A percentile compares a stretch with the other conserved stretches of the same genome.
phyloP scores from a whole-genome alignment of 2,797 vertebrate species.

The Crypturellus tataupa region DNA sequence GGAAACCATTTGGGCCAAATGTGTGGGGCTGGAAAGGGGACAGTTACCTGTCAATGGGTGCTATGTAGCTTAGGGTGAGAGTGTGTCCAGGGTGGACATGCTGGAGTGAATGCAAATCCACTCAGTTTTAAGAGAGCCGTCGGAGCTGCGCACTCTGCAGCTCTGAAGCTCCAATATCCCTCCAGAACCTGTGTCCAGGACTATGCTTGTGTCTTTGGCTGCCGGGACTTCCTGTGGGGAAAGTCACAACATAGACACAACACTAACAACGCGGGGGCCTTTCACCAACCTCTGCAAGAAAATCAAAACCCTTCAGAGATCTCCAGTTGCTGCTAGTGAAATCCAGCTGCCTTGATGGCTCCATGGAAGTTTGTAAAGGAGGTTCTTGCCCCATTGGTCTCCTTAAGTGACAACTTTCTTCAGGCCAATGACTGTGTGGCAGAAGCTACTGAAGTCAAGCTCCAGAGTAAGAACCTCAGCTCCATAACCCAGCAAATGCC shows the following conservation, averaged over 20 bases:
- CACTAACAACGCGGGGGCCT: background rate
- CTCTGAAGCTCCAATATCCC: background rate
- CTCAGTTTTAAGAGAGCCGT: background rate
- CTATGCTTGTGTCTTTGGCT: background rate
- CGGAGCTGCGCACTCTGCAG: background rate
- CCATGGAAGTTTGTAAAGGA: background rate
- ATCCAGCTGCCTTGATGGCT: background rate
- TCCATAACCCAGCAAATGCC: background rate
- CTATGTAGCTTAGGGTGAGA: background rate
- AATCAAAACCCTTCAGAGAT: background rate
- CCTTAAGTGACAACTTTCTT: background rate
- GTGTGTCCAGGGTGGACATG: background rate
- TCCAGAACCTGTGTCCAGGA: background rate
- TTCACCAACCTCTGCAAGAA: background rate
- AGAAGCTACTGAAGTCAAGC: slow-evolving; percentile 19
- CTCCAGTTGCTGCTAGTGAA: background rate
- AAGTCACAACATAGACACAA: background rate
- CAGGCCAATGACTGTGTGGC: background rate
- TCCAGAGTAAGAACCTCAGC: background rate
- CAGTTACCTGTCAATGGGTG: background rate
- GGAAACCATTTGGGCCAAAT: background rate
- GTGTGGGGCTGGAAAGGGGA: background rate
- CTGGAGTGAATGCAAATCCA: background rate
- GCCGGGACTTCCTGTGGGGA: background rate
- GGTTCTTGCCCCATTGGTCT: background rate